phyloP scores from a whole-genome alignment of 2,888 invertebrate genomes.

The Cynaeus angustus region DNA sequence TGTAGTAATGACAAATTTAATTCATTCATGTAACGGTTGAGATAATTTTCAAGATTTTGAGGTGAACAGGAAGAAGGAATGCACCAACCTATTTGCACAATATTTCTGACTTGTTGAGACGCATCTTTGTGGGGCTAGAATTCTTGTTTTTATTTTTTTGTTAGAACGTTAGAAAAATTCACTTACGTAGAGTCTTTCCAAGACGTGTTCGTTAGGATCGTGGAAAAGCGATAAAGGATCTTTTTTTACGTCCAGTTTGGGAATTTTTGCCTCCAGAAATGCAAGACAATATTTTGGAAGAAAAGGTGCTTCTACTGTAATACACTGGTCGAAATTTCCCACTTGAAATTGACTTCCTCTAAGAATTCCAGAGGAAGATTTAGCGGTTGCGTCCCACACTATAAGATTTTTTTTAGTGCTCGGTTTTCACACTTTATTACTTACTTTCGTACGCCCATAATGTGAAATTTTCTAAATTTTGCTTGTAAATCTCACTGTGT shows the following conservation, averaged over 20 bases:
- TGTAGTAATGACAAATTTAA: constrained; percentile 63
- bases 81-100: constrained; percentile 62
- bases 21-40: constrained; percentile 56
- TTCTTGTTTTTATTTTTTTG: not conserved
- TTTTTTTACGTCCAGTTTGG: constrained; percentile 57
- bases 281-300: constrained; percentile 69
- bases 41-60: constrained; percentile 56
- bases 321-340: constrained; percentile 78
- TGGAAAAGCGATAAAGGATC: constrained; percentile 64
- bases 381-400: constrained; percentile 79
- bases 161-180: not conserved
- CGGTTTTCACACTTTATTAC: not conserved
- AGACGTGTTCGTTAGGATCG: constrained; percentile 63
- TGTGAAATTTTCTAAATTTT: constrained; percentile 73
- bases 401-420: constrained; percentile 52
- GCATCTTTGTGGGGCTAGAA: constrained; percentile 60
- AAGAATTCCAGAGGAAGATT: constrained; percentile 74
- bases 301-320: constrained; percentile 68
- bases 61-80: constrained; percentile 62
- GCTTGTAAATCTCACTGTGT: constrained; percentile 60
- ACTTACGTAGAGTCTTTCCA: constrained; percentile 68
- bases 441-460: constrained; percentile 76
- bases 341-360: constrained; percentile 76
- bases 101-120: constrained; percentile 61
- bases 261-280: constrained; percentile 62